Evolutionary conservation across 2,113 vertebrate genomes (phyloP), one percentile per base, ranked within the genome.

Genomic region (Alethe diademata): DNA sequence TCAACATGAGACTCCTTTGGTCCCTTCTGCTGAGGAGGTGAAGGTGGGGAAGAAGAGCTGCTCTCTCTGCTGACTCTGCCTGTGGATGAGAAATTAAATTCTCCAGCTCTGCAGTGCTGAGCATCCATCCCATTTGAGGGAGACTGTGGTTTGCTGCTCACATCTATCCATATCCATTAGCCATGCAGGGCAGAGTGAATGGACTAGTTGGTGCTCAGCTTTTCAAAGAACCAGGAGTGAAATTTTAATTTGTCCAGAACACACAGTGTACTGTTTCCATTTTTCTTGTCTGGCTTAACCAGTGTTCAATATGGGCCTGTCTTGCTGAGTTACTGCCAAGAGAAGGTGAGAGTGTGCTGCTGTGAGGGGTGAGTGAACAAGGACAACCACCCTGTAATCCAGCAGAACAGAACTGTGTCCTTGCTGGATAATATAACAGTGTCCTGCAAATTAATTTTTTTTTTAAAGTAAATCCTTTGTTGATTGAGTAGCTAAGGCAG

Each of bases 211-310:
- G 58, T 74, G 60, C n/a, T 66, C 92, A 76, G 92, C 85, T 61
- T 96, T 91, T 65, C 57, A 80, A 69, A 95, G 95, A 70, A 79
- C 60, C 51, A 40, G 69, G 22, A 78, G 73, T 36, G 26, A 78
- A 92, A 84, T 84, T 69, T 62, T 64, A 82, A 92, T 95, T 94
- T 86, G 67, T 69, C 57, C 69, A 82, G 88, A 92, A 97, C 96
- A 71, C 45, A 40, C 48, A 54, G n/a, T 4, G 22, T 60, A 54
- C 93, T 78, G 43, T 62, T 84, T 58, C 11, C 31, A 36, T 84
- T 96, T 91, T 95, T 92, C 67, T 87, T 93, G 69, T 78, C 86
- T 85, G 84, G 69, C 60, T 54, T 86, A 92, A 90, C 56, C 61
- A 51, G 54, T 29, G 29, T 65, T 96, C 90, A 76, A 5, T 66